Conservation (phyloP, 92 coral and sea anemone species). For the Heteractis magnifica region DNA sequence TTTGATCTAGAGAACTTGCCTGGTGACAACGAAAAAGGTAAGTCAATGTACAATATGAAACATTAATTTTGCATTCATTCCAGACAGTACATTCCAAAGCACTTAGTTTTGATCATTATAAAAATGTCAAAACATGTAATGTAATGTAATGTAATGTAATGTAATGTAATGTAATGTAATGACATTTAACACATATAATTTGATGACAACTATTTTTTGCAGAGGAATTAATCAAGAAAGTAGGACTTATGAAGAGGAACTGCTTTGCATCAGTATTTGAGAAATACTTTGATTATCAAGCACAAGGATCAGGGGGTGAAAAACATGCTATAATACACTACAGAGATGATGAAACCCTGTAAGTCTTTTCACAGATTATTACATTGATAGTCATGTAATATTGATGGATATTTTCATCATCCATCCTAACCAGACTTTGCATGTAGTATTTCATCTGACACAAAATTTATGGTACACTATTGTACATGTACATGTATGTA, state of each 20-base stretch:
- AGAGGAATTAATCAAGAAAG: slow-evolving; percentile 82
- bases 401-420: too few relatives aligned
- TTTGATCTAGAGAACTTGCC: slow-evolving; percentile 87
- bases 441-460: too few relatives aligned
- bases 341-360: slow-evolving; percentile 97
- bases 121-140: too few relatives aligned
- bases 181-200: not conserved
- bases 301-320: slow-evolving; percentile 84
- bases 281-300: slow-evolving; percentile 92
- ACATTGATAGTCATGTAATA: too few relatives aligned
- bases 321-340: slow-evolving; percentile 88
- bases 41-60: not conserved
- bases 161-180: too few relatives aligned
- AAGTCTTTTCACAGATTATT: slow-evolving; percentile 21
- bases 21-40: slow-evolving; percentile 69
- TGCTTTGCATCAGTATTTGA: slow-evolving; percentile 99
- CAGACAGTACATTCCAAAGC: too few relatives aligned
- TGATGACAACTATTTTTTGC: not conserved
- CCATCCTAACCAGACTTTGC: too few relatives aligned
- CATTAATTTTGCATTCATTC: too few relatives aligned
- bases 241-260: slow-evolving; percentile 87
- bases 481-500: too few relatives aligned
- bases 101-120: not conserved
- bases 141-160: too few relatives aligned
- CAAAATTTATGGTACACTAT: too few relatives aligned